Percentiles rank a stretch among this genome's conserved stretches.
Evolutionary conservation across 2,113 vertebrate species (phyloP).

Genomic region (Notothenia coriiceps): DNA sequence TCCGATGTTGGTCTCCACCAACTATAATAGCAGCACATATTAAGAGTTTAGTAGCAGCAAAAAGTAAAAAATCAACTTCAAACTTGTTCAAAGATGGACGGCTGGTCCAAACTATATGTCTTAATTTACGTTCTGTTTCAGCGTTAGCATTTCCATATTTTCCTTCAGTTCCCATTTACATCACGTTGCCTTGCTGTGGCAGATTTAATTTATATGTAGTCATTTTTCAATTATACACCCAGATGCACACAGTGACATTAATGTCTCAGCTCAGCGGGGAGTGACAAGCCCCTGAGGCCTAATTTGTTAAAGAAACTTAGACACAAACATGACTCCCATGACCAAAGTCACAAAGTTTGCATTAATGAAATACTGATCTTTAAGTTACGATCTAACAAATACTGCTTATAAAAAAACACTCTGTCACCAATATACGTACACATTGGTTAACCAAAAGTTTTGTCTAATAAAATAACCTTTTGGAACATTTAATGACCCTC

Average conservation of each 20-base stretch:
- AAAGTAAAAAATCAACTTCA: background rate
- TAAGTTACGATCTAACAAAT: background rate
- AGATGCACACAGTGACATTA: conserved; percentile 63
- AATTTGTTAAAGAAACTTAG: conserved; percentile 40
- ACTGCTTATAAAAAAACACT: background rate
- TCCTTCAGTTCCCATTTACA: conserved; percentile 16
- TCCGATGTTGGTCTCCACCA: background rate
- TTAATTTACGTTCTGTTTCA: background rate
- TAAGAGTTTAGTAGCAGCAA: background rate
- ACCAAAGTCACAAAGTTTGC: conserved; percentile 56
- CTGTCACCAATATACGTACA: too few species aligned
- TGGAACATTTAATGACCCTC: background rate
- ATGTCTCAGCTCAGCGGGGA: conserved; percentile 52
- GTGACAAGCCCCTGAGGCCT: conserved; percentile 46
- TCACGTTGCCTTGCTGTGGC: conserved; percentile 37
- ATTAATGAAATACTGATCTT: conserved; percentile 31
- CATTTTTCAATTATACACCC: conserved; percentile 72
- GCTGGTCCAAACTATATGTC: background rate
- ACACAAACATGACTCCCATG: conserved; percentile 14
- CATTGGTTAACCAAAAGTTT: background rate
- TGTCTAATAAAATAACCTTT: conserved; percentile 4
- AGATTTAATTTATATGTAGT: conserved; percentile 53
- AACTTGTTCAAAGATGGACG: background rate
- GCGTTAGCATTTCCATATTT: background rate
- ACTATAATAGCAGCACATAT: background rate